Evolutionary conservation across 1,140 invertebrate species (phyloP).

Genomic region (Asobara japonica): DNA sequence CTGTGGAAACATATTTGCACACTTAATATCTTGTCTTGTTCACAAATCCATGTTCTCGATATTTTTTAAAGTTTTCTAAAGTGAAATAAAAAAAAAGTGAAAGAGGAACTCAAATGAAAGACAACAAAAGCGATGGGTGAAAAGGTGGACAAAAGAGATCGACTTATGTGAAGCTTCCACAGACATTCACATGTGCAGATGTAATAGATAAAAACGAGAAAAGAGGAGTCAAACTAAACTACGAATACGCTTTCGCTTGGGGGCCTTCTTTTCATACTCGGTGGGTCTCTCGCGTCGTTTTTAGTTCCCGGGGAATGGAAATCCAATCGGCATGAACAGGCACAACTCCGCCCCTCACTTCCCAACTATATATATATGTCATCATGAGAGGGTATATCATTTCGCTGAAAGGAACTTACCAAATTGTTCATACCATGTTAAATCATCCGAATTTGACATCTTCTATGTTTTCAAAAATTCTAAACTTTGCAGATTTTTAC

Average conservation of each 20-base stretch:
- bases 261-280: slow-evolving; percentile 12
- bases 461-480: no score
- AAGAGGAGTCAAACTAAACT: slow-evolving; percentile 9
- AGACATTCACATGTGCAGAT: neutral
- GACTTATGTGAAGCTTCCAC: neutral
- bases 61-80: neutral
- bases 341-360: neutral
- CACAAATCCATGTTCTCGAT: no score
- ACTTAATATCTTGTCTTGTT: no score
- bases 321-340: slow-evolving; percentile 8
- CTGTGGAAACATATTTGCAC: no score
- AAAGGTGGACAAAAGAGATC: neutral
- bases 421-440: no score
- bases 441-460: no score
- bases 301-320: slow-evolving; percentile 1
- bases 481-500: no score
- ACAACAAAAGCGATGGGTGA: neutral
- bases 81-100: neutral
- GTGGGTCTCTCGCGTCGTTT: neutral
- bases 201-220: neutral
- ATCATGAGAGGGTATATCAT: neutral
- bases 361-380: neutral
- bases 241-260: slow-evolving; percentile 1
- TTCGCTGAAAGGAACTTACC: slow-evolving; percentile 4
- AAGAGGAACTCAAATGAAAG: neutral